Base-by-base conservation (phyloP, 2,797 vertebrate species). In the Hemitrygon akajei region DNA sequence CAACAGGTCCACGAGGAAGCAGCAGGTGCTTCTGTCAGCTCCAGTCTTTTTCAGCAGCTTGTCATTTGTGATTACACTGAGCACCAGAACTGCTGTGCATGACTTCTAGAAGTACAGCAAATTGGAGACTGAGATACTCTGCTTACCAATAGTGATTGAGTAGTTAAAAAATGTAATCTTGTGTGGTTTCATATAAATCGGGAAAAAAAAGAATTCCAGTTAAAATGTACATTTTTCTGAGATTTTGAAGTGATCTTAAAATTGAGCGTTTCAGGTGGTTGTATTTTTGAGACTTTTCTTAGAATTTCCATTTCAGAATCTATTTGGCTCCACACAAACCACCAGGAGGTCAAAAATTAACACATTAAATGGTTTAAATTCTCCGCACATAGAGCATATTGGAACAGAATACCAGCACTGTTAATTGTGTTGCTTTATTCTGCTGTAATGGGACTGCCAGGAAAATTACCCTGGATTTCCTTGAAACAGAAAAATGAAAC, bases 291-390 rank as follows among this genome's bases (percentile, higher is more conserved):
- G 37, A 75, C 40, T 75, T 92, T 92, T 76, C 73, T 9, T 40
- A 75, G 73, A 56, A n/a, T 47, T 93, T 93, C 56, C 37, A 71
- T 34, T 10, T 91, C 66, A 93, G 47, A 9, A n/a, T 93, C 37
- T 56, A 92, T 92, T 92, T 73, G 91, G 30, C 37, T 92, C 22
- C 40, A 58, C 47, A 76, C 27, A 56, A 75, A 93, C 69, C 91
- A 76, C 71, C 69, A 76, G 69, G 71, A 93, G 71, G 91, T 75
- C 71, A 93, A 58, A 93, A 89, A 93, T 93, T n/a, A n/a, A n/a
- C 91, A 93, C 91, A 93, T 93, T 91, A 71, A 93, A 76, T 56
- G 40, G 25, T 93, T 93, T 76, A 75, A 58, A 93, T 93, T 93
- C 91, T 76, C 91, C n/a, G 40, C 91, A 93, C 91, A 93, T 56